Conservation (phyloP, 2,888 invertebrate species). For the Tridacna crocea region DNA sequence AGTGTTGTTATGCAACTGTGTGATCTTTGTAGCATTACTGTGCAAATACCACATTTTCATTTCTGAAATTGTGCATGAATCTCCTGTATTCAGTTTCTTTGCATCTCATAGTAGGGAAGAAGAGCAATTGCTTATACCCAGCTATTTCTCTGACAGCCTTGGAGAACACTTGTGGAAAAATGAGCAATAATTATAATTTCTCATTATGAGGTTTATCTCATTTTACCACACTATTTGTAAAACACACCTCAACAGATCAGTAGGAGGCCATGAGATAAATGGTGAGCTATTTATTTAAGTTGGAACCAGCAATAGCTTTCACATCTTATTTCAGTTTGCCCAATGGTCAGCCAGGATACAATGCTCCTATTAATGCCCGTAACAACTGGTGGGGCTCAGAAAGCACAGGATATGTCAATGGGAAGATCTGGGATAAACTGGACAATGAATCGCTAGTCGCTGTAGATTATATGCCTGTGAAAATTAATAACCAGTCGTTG, state of each 20-base stretch:
- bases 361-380: conserved; percentile 73
- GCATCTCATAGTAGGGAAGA: too few species aligned
- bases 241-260: neutral
- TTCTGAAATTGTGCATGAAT: too few species aligned
- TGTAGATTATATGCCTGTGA: conserved; percentile 90
- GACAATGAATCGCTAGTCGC: conserved; percentile 75
- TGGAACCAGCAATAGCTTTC: neutral
- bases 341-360: conserved; percentile 52
- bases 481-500: conserved; percentile 92
- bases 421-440: conserved; percentile 80
- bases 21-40: too few species aligned
- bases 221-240: neutral
- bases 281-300: too few species aligned
- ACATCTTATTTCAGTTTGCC: conserved; percentile 15
- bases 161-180: neutral
- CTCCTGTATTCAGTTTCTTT: too few species aligned
- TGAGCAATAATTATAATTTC: neutral
- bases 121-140: too few species aligned
- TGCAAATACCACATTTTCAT: too few species aligned
- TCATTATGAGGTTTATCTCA: neutral
- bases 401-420: conserved; percentile 76
- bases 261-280: neutral
- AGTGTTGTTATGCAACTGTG: too few species aligned
- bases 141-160: neutral
- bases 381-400: conserved; percentile 83